Base-by-base conservation (phyloP, 2,113 vertebrate species). In the Bombycilla garrulus region DNA sequence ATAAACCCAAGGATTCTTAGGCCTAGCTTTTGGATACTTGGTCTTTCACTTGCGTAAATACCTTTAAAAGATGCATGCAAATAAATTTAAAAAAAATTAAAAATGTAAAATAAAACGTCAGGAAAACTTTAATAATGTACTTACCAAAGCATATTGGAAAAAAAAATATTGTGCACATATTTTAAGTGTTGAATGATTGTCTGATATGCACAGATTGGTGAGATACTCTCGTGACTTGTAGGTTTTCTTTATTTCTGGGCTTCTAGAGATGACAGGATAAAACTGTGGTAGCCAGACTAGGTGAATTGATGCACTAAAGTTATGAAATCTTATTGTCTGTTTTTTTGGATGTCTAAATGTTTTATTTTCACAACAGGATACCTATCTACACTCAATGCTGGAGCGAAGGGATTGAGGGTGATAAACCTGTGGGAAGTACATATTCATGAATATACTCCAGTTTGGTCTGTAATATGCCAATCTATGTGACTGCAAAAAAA, bases 81-180 rank as follows among this genome's bases (percentile, higher is more conserved):
- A 14, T 67, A 74, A 86, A 95, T 92, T 38, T 10, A 87, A 71
- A 8, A 11, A 20, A 23, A 21, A 38, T 38, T 38, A 9, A 38
- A 38, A 38, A 38, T 38, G 12, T n/a, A 38, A 12, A 23, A 15
- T n/a, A 18, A 25, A 21, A 21, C 5, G 2, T n/a, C 2, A 10
- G 5, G 4, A 45, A n/a, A 4, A 31, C 7, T 92, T 96, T 82
- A 89, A 87, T 94, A 83, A 51, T 25, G 38, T 38, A 38, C 9
- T 10, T 82, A 94, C 82, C 14, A 93, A 96, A 96, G 48, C 54
- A 69, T 73, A 83, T 10, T 88, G 22, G 25, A 58, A 72, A 90
- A 69, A 83, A 88, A 94, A 71, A 65, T 21, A 92, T 92, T 90
- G 91, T 82, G 14, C 10, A 73, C 86, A 19, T 74, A 82, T 83